Conservation (phyloP, 2,113 vertebrate genomes). For the Oncorhynchus mykiss region DNA sequence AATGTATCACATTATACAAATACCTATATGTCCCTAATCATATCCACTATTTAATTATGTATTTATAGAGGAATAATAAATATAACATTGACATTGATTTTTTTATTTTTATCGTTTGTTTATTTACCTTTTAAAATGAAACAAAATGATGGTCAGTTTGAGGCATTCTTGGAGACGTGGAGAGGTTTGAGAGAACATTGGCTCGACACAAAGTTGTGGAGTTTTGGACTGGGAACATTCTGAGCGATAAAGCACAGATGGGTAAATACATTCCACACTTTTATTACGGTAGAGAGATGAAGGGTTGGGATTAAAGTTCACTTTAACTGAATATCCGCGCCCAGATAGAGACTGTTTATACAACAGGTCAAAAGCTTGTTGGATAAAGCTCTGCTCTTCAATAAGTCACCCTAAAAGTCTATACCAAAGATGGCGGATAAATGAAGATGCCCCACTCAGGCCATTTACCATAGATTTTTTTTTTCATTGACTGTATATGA, state of each 20-base stretch:
- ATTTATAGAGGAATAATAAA: background rate
- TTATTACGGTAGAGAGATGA: slow-evolving; percentile 41
- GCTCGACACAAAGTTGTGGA: background rate
- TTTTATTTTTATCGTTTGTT: slow-evolving; percentile 44
- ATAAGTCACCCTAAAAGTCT: background rate
- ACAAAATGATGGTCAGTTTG: slow-evolving; percentile 35
- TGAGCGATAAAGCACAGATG: slow-evolving; percentile 12
- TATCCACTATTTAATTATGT: too few relatives aligned
- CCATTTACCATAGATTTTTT: background rate
- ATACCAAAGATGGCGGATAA: background rate
- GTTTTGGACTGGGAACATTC: slow-evolving; percentile 18
- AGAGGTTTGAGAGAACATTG: slow-evolving; percentile 23
- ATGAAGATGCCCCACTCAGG: too few relatives aligned
- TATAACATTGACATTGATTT: background rate
- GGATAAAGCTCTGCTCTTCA: slow-evolving; percentile 55
- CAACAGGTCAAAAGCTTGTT: slow-evolving; percentile 16
- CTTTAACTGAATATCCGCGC: background rate
- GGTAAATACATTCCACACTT: slow-evolving; percentile 60
- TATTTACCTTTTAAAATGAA: slow-evolving; percentile 48
- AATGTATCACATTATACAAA: too few relatives aligned
- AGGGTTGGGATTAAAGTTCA: slow-evolving; percentile 31
- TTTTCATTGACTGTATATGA: background rate
- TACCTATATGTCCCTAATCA: too few relatives aligned
- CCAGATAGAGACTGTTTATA: slow-evolving; percentile 6
- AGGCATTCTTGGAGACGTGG: slow-evolving; percentile 50